Conservation (phyloP, 2,113 vertebrate species). For the Parus major region DNA sequence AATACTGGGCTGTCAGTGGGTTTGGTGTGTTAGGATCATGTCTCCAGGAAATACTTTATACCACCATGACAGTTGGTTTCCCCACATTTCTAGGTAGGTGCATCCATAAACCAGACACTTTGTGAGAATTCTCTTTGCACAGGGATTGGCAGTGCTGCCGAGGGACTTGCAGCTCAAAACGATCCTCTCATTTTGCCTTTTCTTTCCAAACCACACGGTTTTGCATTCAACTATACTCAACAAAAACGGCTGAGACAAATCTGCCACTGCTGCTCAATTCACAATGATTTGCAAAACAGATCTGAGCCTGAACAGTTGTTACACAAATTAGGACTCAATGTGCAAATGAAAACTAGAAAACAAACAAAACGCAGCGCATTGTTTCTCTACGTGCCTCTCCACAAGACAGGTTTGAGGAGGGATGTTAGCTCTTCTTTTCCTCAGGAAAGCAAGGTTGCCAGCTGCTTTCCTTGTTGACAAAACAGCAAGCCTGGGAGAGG, state of each 20-base stretch:
- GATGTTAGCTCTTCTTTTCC: not conserved
- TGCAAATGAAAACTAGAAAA: not conserved
- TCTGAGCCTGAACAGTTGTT: slow-evolving; percentile 23
- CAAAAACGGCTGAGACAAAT: slow-evolving; percentile 25
- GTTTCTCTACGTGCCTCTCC: not conserved
- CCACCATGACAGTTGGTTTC: not conserved
- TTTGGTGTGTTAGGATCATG: not conserved
- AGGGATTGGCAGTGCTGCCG: not conserved
- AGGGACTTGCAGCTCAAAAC: not conserved
- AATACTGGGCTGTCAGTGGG: not conserved
- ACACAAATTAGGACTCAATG: slow-evolving; percentile 1
- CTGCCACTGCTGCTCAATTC: slow-evolving; percentile 44
- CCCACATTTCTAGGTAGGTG: not conserved
- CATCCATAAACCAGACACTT: not conserved
- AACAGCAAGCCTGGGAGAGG: not conserved
- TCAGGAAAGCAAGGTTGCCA: not conserved
- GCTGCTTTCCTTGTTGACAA: not conserved
- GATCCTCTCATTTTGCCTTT: fast-evolving
- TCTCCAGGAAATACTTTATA: not conserved
- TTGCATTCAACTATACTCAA: not conserved
- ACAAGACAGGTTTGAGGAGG: not conserved
- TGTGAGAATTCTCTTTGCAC: not conserved
- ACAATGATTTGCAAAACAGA: slow-evolving; percentile 14
- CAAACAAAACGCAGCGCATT: not conserved
- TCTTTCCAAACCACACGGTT: not conserved